Percentiles rank a stretch among this genome's conserved stretches.
These are phyloP conservation scores for Cryptops parisi DNA, from an alignment of 2,888 invertebrate genomes.

Conservation along the genomic window DNA sequence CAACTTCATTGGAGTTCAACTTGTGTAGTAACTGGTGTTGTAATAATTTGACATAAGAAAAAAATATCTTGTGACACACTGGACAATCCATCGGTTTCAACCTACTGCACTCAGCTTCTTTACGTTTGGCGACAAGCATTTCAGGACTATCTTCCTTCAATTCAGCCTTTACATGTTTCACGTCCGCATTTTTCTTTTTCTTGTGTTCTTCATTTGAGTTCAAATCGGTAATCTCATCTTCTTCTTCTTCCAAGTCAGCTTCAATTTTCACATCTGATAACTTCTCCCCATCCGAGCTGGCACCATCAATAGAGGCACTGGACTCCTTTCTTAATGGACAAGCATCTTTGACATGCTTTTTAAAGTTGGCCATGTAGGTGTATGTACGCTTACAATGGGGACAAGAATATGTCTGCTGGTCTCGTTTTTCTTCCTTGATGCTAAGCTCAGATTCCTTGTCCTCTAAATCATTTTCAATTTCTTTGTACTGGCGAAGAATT, in stretches of 20 bases:
- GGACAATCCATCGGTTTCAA: conserved; percentile 25
- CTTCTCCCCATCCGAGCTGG: too few species aligned
- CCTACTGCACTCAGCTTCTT: not conserved
- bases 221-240: not conserved
- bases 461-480: not conserved
- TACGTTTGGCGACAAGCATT: not conserved
- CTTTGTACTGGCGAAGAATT: not conserved
- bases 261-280: conserved; percentile 3
- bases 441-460: not conserved
- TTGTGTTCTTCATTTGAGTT: not conserved
- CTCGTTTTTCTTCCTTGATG: not conserved
- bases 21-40: conserved; percentile 34
- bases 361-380: conserved; percentile 20
- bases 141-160: not conserved
- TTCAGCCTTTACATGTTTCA: not conserved
- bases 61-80: conserved; percentile 32
- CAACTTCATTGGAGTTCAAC: conserved; percentile 7
- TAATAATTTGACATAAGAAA: conserved; percentile 33
- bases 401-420: conserved; percentile 12
- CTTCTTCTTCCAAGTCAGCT: conserved; percentile 1
- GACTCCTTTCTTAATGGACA: conserved; percentile 16
- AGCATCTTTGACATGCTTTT: conserved; percentile 19
- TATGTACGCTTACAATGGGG: conserved; percentile 18
- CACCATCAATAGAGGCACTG: not conserved
- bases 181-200: not conserved